phyloP scores from a whole-genome alignment of 2,888 invertebrate genomes.

The Pyrgus malvae region DNA sequence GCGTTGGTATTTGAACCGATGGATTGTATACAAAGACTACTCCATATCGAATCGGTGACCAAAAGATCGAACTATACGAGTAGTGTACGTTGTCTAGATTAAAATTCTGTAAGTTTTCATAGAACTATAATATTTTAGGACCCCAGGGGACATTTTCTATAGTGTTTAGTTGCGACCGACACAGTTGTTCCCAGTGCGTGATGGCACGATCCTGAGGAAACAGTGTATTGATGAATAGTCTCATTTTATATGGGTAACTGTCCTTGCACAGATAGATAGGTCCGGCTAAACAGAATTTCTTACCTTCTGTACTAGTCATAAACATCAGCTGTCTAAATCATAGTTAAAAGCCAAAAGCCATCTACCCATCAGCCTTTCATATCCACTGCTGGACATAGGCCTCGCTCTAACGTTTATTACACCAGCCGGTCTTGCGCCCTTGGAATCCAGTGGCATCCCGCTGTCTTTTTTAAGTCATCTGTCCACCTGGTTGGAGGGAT shows the following conservation, averaged over 20 bases:
- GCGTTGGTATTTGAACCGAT: not conserved
- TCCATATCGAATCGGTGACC: not conserved
- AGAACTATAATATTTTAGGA: slow-evolving; percentile 33
- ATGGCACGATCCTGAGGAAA: slow-evolving; percentile 55
- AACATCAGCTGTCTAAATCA: no score
- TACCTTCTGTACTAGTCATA: no score
- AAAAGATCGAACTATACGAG: not conserved
- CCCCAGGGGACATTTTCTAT: slow-evolving; percentile 55
- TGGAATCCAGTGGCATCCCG: no score
- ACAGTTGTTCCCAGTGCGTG: slow-evolving; percentile 55
- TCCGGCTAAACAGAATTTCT: not conserved
- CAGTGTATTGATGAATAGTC: slow-evolving; percentile 45
- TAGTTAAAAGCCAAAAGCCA: no score
- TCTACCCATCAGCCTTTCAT: no score
- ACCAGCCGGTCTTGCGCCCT: no score
- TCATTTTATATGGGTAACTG: slow-evolving; percentile 23
- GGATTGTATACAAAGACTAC: slow-evolving; percentile 3
- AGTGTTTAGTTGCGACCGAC: slow-evolving; percentile 47
- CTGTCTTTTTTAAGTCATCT: no score
- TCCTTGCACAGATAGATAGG: slow-evolving; percentile 4
- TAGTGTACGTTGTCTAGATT: slow-evolving; percentile 13
- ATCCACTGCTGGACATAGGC: no score
- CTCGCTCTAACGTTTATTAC: no score
- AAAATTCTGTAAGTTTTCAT: not conserved
- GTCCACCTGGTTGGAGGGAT: no score